Evolutionary conservation across 2,797 vertebrate species (phyloP).

Genomic region (Tragelaphus oryx): DNA sequence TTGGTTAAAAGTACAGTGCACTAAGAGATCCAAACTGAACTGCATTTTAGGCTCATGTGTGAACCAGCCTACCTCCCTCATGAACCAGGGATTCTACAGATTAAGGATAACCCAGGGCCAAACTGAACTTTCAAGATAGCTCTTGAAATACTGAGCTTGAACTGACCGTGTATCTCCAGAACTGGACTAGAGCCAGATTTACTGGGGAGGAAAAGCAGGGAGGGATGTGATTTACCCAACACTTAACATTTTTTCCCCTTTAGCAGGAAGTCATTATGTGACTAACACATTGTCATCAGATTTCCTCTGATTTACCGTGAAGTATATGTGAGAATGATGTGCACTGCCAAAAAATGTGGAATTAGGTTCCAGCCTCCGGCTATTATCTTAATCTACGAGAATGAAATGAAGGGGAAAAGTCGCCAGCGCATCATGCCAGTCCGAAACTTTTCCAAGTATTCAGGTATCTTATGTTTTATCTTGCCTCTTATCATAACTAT

Average conservation of each 20-base stretch:
- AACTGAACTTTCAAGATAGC: not conserved
- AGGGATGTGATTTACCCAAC: not conserved
- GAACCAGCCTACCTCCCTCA: not conserved
- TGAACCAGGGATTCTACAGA: not conserved
- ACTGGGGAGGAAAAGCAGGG: not conserved
- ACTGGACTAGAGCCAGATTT: not conserved
- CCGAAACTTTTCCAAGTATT: slow-evolving; percentile 89
- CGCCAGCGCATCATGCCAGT: slow-evolving; percentile 92
- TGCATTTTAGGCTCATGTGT: not conserved
- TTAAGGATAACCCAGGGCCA: not conserved
- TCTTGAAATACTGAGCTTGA: not conserved
- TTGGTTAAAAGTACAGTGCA: not conserved
- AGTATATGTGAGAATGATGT: slow-evolving; percentile 78
- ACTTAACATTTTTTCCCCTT: not conserved
- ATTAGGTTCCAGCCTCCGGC: slow-evolving; percentile 90
- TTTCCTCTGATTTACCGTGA: not conserved
- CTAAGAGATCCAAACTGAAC: not conserved
- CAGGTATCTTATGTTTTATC: slow-evolving; percentile 81
- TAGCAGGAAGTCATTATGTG: slow-evolving; percentile 18
- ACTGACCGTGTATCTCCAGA: not conserved
- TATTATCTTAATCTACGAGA: slow-evolving; percentile 89
- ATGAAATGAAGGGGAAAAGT: slow-evolving; percentile 76
- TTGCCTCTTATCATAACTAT: not conserved
- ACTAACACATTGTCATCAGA: not conserved
- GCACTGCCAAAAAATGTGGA: slow-evolving; percentile 89